Evolutionary conservation across 2,113 vertebrate genomes (phyloP).

Genomic region (Ciconia maguari): DNA sequence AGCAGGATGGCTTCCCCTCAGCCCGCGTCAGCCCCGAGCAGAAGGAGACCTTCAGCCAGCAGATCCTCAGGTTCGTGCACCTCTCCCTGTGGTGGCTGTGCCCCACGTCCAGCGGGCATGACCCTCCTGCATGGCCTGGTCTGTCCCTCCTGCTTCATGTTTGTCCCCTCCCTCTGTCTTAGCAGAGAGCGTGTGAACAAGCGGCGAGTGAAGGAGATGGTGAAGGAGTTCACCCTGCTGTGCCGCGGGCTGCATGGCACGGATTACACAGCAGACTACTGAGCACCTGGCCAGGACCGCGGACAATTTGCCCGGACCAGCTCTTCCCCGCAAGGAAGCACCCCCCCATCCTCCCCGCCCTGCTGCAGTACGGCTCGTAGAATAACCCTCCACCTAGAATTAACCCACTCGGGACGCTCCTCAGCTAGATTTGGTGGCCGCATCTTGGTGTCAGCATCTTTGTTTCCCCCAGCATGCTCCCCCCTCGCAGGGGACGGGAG

Average conservation of each 20-base stretch:
- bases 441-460: constrained; percentile 57
- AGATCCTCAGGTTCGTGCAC: constrained; percentile 89
- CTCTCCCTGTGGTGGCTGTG: not conserved
- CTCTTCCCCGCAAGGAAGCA: constrained; percentile 37
- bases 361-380: constrained; percentile 63
- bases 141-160: not conserved
- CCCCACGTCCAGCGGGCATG: accelerated
- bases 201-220: constrained; percentile 94
- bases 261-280: constrained; percentile 98
- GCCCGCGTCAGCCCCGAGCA: constrained; percentile 87
- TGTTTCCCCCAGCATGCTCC: constrained; percentile 57
- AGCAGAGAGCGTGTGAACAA: constrained; percentile 97
- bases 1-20: constrained; percentile 90
- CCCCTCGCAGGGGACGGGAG: constrained; percentile 39
- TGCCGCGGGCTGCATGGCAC: constrained; percentile 97
- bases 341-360: not conserved
- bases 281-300: constrained; percentile 58
- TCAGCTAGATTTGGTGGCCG: constrained; percentile 60
- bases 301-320: constrained; percentile 45
- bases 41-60: constrained; percentile 95
- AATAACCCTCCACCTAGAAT: constrained; percentile 61
- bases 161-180: not conserved
- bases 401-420: constrained; percentile 57
- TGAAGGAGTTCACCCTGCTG: constrained; percentile 96
- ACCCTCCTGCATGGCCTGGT: not conserved